Percentiles rank a stretch among this genome's conserved stretches.
phyloP scores from a whole-genome alignment of 2,797 vertebrate genomes.

The Pseudochirops cupreus region DNA sequence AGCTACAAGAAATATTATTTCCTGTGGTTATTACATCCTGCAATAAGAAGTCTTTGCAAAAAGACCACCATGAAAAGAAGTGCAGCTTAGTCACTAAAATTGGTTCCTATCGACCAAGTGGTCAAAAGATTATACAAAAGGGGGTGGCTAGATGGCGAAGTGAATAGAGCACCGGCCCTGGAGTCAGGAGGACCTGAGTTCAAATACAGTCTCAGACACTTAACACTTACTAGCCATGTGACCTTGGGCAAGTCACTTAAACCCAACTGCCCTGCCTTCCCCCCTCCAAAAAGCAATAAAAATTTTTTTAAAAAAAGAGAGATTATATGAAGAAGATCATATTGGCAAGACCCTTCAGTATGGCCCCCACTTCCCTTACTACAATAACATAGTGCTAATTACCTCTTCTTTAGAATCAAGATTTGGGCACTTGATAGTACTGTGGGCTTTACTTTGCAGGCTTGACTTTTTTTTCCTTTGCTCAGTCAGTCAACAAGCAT shows the following conservation, averaged over 20 bases:
- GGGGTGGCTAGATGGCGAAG: too few relatives aligned
- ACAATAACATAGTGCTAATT: background rate
- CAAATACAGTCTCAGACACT: too few relatives aligned
- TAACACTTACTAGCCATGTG: too few relatives aligned
- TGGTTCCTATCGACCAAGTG: background rate
- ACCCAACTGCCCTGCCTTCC: too few relatives aligned
- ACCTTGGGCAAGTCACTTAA: too few relatives aligned
- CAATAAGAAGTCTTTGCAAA: background rate
- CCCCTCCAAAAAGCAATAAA: too few relatives aligned
- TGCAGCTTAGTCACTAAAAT: background rate
- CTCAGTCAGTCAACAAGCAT: background rate
- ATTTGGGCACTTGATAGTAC: background rate
- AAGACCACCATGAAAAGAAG: background rate
- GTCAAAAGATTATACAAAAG: background rate
- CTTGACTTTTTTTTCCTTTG: background rate
- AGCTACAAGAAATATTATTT: background rate
- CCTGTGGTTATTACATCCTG: background rate
- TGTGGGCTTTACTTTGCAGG: background rate
- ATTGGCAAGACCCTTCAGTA: background rate
- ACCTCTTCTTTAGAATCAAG: background rate
- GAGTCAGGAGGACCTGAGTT: too few relatives aligned
- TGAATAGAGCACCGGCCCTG: too few relatives aligned
- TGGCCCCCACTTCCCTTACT: rapidly evolving
- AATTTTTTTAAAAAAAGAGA: too few relatives aligned
- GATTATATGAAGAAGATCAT: background rate